phyloP scores from a whole-genome alignment of 2,113 vertebrate genomes.

The Eptatretus burgeri region DNA sequence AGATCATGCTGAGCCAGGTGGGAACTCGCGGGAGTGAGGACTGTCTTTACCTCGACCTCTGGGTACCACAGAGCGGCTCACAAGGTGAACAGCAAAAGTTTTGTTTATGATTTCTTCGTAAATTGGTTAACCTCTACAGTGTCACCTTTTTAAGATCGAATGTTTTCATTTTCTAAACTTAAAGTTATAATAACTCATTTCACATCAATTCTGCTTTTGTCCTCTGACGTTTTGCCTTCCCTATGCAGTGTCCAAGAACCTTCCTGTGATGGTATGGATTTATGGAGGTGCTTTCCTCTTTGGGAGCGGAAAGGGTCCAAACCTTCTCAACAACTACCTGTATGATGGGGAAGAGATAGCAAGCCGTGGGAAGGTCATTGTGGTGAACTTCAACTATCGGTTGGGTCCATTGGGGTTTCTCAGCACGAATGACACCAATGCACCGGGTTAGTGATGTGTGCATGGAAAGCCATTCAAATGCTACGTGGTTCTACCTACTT shows the following conservation, averaged over 20 bases:
- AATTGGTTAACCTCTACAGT: too few relatives aligned
- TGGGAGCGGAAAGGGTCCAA: conserved; percentile 31
- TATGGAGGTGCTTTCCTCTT: conserved; percentile 42
- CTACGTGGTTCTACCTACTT: too few relatives aligned
- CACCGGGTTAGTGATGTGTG: conserved; percentile 20
- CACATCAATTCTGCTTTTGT: background rate
- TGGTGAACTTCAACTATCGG: conserved; percentile 59
- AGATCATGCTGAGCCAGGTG: conserved; percentile 23
- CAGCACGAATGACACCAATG: conserved; percentile 37
- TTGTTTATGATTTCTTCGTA: too few relatives aligned
- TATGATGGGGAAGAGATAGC: conserved; percentile 49
- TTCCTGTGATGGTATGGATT: conserved; percentile 71
- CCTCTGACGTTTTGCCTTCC: background rate
- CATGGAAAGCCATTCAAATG: accelerated
- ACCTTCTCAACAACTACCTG: conserved; percentile 41
- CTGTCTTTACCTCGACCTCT: conserved; percentile 80
- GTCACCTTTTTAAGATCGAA: too few relatives aligned
- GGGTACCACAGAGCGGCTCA: conserved; percentile 36
- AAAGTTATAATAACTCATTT: too few relatives aligned
- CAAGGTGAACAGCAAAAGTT: background rate
- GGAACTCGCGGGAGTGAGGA: conserved; percentile 28
- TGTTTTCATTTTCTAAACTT: too few relatives aligned
- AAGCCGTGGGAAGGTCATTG: conserved; percentile 43
- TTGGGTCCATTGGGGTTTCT: conserved; percentile 59
- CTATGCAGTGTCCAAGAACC: conserved; percentile 26